Base-by-base conservation (phyloP, 2,888 invertebrate species). In the Therioaphis trifolii region DNA sequence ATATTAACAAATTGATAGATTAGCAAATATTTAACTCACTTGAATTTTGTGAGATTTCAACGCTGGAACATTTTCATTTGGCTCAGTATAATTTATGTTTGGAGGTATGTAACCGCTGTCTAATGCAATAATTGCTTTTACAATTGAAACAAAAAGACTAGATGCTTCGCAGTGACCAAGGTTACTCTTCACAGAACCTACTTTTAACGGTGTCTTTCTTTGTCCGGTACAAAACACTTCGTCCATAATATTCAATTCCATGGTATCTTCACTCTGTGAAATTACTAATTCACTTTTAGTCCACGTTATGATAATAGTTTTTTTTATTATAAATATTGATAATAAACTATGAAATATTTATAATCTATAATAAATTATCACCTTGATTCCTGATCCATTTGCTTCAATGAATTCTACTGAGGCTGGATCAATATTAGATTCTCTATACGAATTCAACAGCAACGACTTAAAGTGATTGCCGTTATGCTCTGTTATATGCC, bases 161-260 rank as follows among this genome's bases (percentile, higher is more conserved):
- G 87, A 86, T 15, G 90, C 91, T 86, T 92, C 92, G 2, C 91
- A 89, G 86, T 92, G 92, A 1, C 92, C 92, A 89, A 92, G 90
- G 87, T 92, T 92, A 43, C 91, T 91, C 86, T 92, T 92, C 55
- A 91, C 90, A 0, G 91, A 91, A 11, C 92, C 92, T 82, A 92
- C 89, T 40, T 90, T 88, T n/a, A 92, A 88, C 3, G 91, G 91
- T 0, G 68, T 58, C 1, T 85, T 84, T 40, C 86, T 84, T 14
- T 40, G 24, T 0, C 84, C 69, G 0, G 72, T 21, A n/a, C 84
- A 84, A 58, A 86, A 85, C 0, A 86, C 69, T 40, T 86, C 84
- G 15, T 86, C 85, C 27, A 86, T 72, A 0, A 84, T 77, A n/a
- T 85, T 86, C n/a, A 86, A 61, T 66, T 87, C 87, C 68, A 84